Base-by-base conservation (phyloP, 2,113 vertebrate species). In the Aegithalos caudatus region DNA sequence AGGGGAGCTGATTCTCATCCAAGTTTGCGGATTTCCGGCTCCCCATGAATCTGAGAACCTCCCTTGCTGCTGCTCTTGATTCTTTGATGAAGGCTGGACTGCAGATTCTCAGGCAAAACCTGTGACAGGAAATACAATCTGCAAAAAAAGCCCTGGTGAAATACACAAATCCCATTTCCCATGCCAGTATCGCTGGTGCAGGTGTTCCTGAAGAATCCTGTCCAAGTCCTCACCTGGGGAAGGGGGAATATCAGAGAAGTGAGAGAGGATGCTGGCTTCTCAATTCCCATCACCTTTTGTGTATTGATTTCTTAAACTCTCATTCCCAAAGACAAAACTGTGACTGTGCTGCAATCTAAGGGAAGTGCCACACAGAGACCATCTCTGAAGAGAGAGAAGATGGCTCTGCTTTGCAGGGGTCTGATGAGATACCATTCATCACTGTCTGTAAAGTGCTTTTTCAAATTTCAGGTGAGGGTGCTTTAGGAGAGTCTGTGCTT, bases 331-430 rank as follows among this genome's bases (percentile, higher is more conserved):
- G 64, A 37, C 0, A 7, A 62, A 83, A 14, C 11, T 21, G n/a
- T 28, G 69, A 10, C 45, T 27, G 21, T 19, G 62, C 65, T 37
- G 57, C 69, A 28, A 79, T 35, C 31, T 6, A 42, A 61, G 45
- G 86, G 27, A 92, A 72, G 6, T 2, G 35, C 44, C 17, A 13
- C 2, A 3, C 0, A 0, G 44, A 70, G 37, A 10, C 0, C 0
- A 8, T 13, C 40, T 47, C 81, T 65, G 62, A 42, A 44, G 67
- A 27, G 61, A 48, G 22, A 0, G 3, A 51, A 15, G 37, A 56
- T 51, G 51, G 37, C 42, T 94, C 80, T 25, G 60, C 86, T 78
- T 81, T 60, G 60, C 72, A 51, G 64, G 86, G 64, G 35, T 82
- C 64, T 94, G 83, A 91, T 81, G 83, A 94, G 72, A 62, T n/a